phyloP scores from a whole-genome alignment of 2,888 invertebrate genomes.

The Dolichopus griseipennis region DNA sequence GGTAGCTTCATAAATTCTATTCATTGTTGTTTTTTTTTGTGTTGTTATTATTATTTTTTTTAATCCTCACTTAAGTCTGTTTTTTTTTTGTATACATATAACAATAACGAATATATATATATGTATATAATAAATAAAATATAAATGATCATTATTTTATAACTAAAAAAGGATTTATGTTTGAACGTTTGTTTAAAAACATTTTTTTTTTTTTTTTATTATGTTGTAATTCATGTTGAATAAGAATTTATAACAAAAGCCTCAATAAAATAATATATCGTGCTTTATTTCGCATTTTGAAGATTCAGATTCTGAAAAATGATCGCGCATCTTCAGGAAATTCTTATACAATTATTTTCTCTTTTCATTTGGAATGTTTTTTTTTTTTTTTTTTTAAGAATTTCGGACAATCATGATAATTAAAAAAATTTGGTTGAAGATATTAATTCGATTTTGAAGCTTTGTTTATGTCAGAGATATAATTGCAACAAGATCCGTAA shows the following conservation, averaged over 20 bases:
- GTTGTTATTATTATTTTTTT: background rate
- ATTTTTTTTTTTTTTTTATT: too few species aligned
- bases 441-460: too few species aligned
- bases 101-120: too few species aligned
- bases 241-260: background rate
- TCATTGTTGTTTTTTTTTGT: background rate
- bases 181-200: background rate
- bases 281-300: background rate
- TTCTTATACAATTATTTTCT: too few species aligned
- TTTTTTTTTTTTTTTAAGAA: too few species aligned
- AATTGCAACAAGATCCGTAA: too few species aligned
- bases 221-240: background rate
- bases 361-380: too few species aligned
- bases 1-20: background rate
- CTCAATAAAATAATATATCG: slow-evolving; percentile 6
- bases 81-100: background rate
- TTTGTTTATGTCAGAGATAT: too few species aligned
- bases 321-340: background rate
- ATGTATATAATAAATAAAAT: too few species aligned
- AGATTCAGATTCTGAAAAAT: background rate
- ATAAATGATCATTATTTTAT: too few species aligned
- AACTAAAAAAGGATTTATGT: background rate
- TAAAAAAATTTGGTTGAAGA: too few species aligned
- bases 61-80: background rate
- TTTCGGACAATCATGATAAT: too few species aligned